These are phyloP conservation scores for Bufotes viridis DNA, from an alignment of 2,797 vertebrate species.

Conservation along the genomic window DNA sequence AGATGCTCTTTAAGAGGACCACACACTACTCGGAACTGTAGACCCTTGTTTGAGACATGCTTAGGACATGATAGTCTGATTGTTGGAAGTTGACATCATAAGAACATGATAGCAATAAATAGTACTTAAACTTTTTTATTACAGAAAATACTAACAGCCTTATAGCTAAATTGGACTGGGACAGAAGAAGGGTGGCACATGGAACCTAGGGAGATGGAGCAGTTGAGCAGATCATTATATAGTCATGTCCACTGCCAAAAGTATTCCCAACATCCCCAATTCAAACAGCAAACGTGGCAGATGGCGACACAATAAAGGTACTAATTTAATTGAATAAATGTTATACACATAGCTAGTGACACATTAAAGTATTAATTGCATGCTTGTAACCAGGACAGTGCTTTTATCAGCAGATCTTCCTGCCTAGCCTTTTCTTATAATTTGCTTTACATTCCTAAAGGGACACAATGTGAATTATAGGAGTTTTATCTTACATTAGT, in stretches of 20 bases:
- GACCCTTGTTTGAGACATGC: neutral
- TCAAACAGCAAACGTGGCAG: neutral
- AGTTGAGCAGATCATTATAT: neutral
- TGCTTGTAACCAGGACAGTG: neutral
- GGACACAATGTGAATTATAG: neutral
- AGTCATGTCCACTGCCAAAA: neutral
- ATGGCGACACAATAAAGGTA: constrained; percentile 16
- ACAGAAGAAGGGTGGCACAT: neutral
- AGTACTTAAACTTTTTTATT: neutral
- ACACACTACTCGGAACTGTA: neutral
- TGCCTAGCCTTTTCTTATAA: neutral
- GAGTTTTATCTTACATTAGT: neutral
- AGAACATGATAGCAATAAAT: neutral
- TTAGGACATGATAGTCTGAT: neutral
- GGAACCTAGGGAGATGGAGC: neutral
- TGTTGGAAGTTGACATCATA: neutral
- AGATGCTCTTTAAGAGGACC: too few relatives aligned
- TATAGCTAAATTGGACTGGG: neutral
- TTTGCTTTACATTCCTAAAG: neutral
- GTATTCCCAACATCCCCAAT: neutral
- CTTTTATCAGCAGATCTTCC: neutral
- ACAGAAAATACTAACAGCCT: neutral
- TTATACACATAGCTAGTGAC: neutral
- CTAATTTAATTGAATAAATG: constrained; percentile 17
- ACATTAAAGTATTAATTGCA: neutral